These are phyloP conservation scores for Corythaixoides concolor DNA, from an alignment of 2,113 vertebrate genomes.

Conservation along the genomic window DNA sequence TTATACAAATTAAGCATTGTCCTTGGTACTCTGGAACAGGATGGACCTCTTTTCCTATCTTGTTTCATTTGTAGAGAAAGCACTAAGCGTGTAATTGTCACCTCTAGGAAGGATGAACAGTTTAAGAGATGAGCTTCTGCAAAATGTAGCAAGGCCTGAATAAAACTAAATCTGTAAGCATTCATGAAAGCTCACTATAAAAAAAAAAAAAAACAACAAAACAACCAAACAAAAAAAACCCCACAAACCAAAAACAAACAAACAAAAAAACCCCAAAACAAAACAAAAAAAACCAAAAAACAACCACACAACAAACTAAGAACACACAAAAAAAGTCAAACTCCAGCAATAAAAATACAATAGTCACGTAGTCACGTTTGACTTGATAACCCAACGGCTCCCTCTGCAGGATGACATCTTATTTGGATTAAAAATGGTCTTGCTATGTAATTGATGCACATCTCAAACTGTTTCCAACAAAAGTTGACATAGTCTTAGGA, in stretches of 20 bases:
- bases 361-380: background rate
- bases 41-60: background rate
- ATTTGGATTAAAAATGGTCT: background rate
- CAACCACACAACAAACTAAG: background rate
- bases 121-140: background rate
- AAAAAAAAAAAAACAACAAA: background rate
- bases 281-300: background rate
- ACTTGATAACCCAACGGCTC: constrained; percentile 6
- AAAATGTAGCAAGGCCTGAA: background rate
- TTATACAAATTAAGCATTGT: constrained; percentile 25
- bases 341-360: background rate
- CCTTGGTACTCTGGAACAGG: background rate
- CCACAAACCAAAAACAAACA: background rate
- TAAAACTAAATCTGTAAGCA: background rate
- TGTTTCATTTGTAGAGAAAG: background rate
- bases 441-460: background rate
- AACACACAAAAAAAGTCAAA: background rate
- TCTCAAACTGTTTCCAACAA: background rate
- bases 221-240: background rate
- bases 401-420: constrained; percentile 21
- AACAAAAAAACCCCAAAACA: background rate
- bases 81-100: background rate
- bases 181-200: background rate
- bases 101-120: background rate
- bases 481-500: background rate